phyloP scores from a whole-genome alignment of 30 jellyfish, hydroid and myxozoan genomes.

The Pseudorhiza aurosa region DNA sequence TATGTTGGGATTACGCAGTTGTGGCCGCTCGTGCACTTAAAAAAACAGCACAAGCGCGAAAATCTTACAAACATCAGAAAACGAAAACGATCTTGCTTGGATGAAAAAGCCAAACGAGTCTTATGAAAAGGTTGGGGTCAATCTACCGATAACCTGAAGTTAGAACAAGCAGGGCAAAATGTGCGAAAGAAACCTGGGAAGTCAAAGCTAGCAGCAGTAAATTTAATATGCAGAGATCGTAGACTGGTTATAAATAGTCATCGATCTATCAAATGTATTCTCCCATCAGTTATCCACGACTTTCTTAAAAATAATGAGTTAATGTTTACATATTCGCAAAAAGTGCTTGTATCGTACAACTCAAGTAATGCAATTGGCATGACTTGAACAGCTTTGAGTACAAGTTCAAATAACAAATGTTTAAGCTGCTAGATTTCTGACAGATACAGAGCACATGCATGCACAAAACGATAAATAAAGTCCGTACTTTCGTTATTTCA shows the following conservation, averaged over 20 bases:
- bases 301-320: not conserved
- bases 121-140: not conserved
- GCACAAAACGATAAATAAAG: not conserved
- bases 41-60: slow-evolving; percentile 5
- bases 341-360: no score
- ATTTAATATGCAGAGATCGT: not conserved
- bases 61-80: slow-evolving; percentile 2
- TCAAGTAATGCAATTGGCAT: no score
- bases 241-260: no score
- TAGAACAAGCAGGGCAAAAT: no score
- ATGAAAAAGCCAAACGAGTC: not conserved
- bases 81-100: not conserved
- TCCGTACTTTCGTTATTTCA: not conserved
- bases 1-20: slow-evolving; percentile 61
- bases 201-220: not conserved
- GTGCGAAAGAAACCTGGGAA: no score
- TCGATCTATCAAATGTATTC: no score
- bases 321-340: not conserved
- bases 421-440: not conserved
- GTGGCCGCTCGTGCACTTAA: slow-evolving; percentile 39
- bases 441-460: not conserved
- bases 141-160: no score
- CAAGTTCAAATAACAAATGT: not conserved
- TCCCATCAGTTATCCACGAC: no score
- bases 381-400: not conserved